Evolutionary conservation across 2,888 invertebrate genomes (phyloP).

Genomic region (Rhagonycha lutea): DNA sequence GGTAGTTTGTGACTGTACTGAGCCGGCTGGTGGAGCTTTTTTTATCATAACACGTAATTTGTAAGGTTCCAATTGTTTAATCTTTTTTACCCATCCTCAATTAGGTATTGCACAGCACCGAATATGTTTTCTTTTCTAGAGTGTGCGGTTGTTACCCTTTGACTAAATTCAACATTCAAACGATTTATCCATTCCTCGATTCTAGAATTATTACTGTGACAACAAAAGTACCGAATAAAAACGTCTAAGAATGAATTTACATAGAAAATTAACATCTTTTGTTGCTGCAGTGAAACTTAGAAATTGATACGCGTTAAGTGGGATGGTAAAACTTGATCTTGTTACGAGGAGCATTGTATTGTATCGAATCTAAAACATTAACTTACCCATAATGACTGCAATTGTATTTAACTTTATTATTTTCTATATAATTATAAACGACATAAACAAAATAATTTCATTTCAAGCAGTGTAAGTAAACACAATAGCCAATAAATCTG

Average conservation of each 20-base stretch:
- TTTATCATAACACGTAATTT: too few species aligned
- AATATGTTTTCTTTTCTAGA: too few species aligned
- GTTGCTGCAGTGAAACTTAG: not conserved
- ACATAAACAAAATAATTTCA: constrained; percentile 31
- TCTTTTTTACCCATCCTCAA: too few species aligned
- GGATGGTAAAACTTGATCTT: constrained; percentile 5
- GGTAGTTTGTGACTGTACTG: too few species aligned
- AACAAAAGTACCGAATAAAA: not conserved
- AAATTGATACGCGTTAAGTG: constrained; percentile 13
- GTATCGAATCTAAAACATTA: constrained; percentile 14
- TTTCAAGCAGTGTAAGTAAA: constrained; percentile 48
- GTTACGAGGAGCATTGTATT: constrained; percentile 9
- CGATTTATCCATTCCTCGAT: not conserved
- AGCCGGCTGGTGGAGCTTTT: too few species aligned
- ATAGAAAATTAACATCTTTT: not conserved
- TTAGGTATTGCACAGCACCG: too few species aligned
- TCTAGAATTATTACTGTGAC: not conserved
- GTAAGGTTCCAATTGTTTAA: too few species aligned
- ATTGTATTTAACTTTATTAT: constrained; percentile 19
- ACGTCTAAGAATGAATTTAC: not conserved
- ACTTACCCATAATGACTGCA: constrained; percentile 13
- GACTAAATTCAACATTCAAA: not conserved
- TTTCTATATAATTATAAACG: constrained; percentile 21
- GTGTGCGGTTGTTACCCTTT: too few species aligned
- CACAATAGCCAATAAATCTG: constrained; percentile 50